Conservation (phyloP, 2,888 invertebrate species). For the Drosophila neonasuta region DNA sequence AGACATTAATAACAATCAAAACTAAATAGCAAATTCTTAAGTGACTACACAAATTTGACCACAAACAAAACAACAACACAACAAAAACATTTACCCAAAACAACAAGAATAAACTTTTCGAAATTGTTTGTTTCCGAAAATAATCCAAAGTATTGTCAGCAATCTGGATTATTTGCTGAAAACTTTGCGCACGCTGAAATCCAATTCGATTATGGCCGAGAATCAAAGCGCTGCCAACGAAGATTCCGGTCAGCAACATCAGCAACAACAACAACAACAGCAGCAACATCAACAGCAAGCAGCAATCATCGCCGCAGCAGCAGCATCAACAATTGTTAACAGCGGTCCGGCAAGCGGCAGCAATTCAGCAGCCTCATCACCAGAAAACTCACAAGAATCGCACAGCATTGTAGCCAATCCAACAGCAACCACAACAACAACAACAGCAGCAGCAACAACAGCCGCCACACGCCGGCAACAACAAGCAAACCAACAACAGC, state of each 20-base stretch:
- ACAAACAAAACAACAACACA: background rate
- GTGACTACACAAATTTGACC: slow-evolving; percentile 14
- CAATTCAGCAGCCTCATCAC: slow-evolving; percentile 77
- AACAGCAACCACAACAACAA: slow-evolving; percentile 29
- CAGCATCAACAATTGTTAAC: slow-evolving; percentile 53
- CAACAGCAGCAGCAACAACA: slow-evolving; percentile 29
- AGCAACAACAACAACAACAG: slow-evolving; percentile 72
- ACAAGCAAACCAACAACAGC: slow-evolving; percentile 41
- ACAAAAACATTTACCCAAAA: slow-evolving; percentile 10
- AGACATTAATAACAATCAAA: slow-evolving; percentile 10
- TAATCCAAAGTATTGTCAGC: slow-evolving; percentile 71
- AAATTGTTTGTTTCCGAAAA: slow-evolving; percentile 27
- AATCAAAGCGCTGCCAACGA: slow-evolving; percentile 82
- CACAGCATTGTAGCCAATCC: slow-evolving; percentile 52
- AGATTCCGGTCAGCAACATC: slow-evolving; percentile 81
- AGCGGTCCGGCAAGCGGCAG: slow-evolving; percentile 58
- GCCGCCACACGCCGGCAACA: slow-evolving; percentile 42
- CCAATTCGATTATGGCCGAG: slow-evolving; percentile 82
- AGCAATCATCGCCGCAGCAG: slow-evolving; percentile 38
- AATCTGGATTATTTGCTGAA: slow-evolving; percentile 81
- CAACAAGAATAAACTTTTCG: slow-evolving; percentile 5
- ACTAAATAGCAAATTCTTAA: slow-evolving; percentile 5
- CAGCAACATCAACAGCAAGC: slow-evolving; percentile 45
- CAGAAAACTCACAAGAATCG: slow-evolving; percentile 76
- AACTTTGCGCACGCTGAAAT: slow-evolving; percentile 80